These are phyloP conservation scores for Limnephilus lunatus DNA, from an alignment of 2,888 invertebrate genomes.

Conservation along the genomic window DNA sequence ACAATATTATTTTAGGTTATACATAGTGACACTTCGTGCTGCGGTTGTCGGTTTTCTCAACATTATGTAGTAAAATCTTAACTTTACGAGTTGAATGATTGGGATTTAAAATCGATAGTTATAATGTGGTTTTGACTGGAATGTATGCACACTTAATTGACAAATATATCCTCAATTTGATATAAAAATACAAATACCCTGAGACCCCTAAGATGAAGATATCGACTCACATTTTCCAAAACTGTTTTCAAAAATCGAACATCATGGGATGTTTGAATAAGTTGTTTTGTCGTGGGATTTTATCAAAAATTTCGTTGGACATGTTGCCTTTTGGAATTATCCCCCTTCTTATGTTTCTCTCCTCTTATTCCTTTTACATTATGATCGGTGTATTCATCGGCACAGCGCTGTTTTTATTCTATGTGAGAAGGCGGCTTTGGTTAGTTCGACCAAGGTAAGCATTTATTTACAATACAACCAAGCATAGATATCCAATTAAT, in stretches of 20 bases:
- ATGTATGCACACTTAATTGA: background rate
- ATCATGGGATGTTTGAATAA: constrained; percentile 36
- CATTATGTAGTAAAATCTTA: background rate
- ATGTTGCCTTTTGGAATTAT: constrained; percentile 73
- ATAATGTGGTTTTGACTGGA: background rate
- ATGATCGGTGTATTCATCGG: constrained; percentile 50
- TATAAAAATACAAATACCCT: background rate
- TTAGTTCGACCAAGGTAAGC: constrained; percentile 55
- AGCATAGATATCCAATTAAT: background rate
- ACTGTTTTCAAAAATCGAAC: constrained; percentile 33
- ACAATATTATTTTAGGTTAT: constrained; percentile 30
- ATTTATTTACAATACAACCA: constrained; percentile 6
- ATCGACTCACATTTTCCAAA: constrained; percentile 42
- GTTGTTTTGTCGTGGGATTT: constrained; percentile 35
- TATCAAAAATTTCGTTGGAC: constrained; percentile 68
- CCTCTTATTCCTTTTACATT: constrained; percentile 70
- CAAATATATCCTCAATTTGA: background rate
- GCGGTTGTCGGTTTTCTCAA: background rate
- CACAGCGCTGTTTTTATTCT: constrained; percentile 40
- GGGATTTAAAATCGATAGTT: background rate
- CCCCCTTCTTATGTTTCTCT: constrained; percentile 71
- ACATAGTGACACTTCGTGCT: background rate
- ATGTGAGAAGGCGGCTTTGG: constrained; percentile 23
- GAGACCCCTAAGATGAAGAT: constrained; percentile 24
- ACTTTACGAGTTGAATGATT: background rate